Conservation (phyloP, 1,140 invertebrate genomes). For the Dendroctonus ponderosae region DNA sequence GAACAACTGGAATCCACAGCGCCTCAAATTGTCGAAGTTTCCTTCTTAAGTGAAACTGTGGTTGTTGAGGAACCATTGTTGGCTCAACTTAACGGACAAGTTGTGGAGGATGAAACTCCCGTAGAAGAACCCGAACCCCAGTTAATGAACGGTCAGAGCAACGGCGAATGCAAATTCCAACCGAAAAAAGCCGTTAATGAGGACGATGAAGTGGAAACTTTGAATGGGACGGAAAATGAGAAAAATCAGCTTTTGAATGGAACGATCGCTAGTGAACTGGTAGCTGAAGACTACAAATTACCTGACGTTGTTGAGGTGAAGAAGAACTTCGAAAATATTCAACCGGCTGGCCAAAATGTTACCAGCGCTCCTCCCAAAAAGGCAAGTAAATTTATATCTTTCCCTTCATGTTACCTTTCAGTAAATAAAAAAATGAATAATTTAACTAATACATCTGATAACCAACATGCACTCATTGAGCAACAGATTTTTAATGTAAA, state of each 20-base stretch:
- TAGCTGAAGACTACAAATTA: conserved; percentile 22
- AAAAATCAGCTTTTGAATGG: conserved; percentile 6
- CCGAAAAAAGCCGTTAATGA: not conserved
- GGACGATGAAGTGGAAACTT: not conserved
- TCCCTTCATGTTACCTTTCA: too few species aligned
- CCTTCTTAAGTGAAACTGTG: not conserved
- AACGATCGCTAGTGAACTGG: conserved; percentile 24
- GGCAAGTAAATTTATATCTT: conserved; percentile 8
- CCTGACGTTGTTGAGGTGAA: conserved; percentile 25
- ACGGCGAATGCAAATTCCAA: conserved; percentile 8
- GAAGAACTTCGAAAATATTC: conserved; percentile 24
- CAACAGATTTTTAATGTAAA: too few species aligned
- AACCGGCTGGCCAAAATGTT: not conserved
- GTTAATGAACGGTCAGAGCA: conserved; percentile 6
- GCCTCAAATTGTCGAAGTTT: conserved; percentile 18
- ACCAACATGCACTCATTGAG: too few species aligned
- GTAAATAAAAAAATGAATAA: too few species aligned
- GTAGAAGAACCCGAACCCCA: not conserved
- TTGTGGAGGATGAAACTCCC: not conserved
- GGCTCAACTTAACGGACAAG: not conserved
- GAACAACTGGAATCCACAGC: not conserved
- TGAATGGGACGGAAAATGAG: not conserved
- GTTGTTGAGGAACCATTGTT: not conserved
- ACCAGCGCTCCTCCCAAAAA: conserved; percentile 16
- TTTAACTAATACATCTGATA: too few species aligned